Percentiles rank a stretch among this genome's conserved stretches.
Conservation (phyloP, 2,888 invertebrate species). For the Meganola albula region DNA sequence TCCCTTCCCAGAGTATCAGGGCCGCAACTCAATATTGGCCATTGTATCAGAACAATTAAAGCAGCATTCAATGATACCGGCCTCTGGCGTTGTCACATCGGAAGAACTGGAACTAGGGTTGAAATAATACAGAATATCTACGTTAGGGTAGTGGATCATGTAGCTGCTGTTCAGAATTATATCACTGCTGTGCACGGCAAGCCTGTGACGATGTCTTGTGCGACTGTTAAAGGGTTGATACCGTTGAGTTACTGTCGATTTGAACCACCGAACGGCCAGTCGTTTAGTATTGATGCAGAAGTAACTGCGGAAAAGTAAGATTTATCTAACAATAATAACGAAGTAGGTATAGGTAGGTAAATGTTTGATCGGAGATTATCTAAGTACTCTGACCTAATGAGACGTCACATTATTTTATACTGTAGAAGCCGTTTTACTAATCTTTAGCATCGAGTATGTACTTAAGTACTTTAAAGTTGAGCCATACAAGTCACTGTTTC, state of each 20-base stretch:
- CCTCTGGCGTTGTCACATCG: conserved; percentile 70
- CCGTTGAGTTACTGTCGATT: conserved; percentile 71
- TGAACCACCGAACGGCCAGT: conserved; percentile 58
- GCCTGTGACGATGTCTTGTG: conserved; percentile 54
- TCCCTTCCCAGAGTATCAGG: too few species aligned
- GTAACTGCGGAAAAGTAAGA: conserved; percentile 54
- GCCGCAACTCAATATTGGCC: conserved; percentile 46
- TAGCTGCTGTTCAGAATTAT: conserved; percentile 53
- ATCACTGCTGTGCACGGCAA: conserved; percentile 46
- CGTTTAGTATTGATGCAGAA: conserved; percentile 62
- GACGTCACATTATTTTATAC: too few species aligned
- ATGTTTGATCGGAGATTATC: too few species aligned
- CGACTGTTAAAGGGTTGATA: conserved; percentile 46
- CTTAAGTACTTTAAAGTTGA: too few species aligned
- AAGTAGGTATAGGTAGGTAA: too few species aligned
- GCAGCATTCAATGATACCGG: conserved; percentile 51
- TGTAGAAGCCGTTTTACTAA: too few species aligned
- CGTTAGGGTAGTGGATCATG: conserved; percentile 49
- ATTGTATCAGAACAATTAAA: conserved; percentile 51
- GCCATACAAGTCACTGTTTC: too few species aligned
- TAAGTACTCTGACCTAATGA: too few species aligned
- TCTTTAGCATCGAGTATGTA: too few species aligned
- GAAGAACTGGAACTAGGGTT: conserved; percentile 41
- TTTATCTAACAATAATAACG: too few species aligned
- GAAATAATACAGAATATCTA: conserved; percentile 50